A percentile compares a stretch with the other conserved stretches of the same genome.
Evolutionary conservation across 64 coral and sea anemone species (phyloP).

Genomic region (Pocillopora damicornis): DNA sequence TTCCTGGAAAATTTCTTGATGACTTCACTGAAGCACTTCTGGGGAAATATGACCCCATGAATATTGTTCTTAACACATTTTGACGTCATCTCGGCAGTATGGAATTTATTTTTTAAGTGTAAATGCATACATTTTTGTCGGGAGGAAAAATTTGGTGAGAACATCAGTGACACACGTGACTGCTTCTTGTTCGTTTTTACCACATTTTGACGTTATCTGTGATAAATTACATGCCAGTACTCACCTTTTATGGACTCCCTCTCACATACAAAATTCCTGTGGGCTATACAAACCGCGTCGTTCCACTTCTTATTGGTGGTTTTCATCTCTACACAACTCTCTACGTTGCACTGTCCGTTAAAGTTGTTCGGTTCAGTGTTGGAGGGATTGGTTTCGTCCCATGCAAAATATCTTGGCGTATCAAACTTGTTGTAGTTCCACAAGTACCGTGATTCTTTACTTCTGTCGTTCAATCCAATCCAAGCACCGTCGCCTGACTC

Average conservation of each 20-base stretch:
- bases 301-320: constrained; percentile 86
- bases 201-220: too few species aligned
- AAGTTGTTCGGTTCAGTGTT: constrained; percentile 89
- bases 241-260: constrained; percentile 57
- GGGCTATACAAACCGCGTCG: constrained; percentile 88
- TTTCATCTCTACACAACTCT: constrained; percentile 95
- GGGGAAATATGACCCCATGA: too few species aligned
- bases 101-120: too few species aligned
- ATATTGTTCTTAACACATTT: too few species aligned
- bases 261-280: constrained; percentile 76
- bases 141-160: too few species aligned
- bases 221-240: background rate
- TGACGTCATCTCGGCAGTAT: too few species aligned
- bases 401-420: constrained; percentile 46
- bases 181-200: too few species aligned
- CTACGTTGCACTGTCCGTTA: constrained; percentile 83
- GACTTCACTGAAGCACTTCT: too few species aligned
- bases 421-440: constrained; percentile 88
- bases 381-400: constrained; percentile 63
- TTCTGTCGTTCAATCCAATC: constrained; percentile 94
- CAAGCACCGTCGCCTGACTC: constrained; percentile 75
- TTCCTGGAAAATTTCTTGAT: too few species aligned
- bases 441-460: constrained; percentile 68
- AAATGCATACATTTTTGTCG: too few species aligned
- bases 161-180: too few species aligned